Conservation (phyloP, 35 echinoderm and acorn worm genomes). For the Apostichopus californicus region DNA sequence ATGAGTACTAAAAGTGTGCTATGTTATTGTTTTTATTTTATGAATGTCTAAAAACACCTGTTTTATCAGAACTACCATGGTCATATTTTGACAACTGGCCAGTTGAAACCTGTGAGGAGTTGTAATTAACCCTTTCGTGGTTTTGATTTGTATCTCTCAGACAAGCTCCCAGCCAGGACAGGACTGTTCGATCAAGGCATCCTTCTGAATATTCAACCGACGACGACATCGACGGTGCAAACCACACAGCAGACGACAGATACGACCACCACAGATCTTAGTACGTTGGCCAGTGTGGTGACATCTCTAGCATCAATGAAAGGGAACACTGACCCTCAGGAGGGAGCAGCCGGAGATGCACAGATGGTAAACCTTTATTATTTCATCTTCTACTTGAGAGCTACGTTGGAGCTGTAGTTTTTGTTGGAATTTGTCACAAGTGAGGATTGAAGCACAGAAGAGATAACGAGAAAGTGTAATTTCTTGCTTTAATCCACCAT, state of each 20-base stretch:
- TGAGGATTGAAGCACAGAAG: too few relatives aligned
- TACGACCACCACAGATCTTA: constrained; percentile 93
- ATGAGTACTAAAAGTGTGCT: too few relatives aligned
- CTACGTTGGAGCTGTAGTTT: background rate
- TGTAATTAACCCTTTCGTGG: background rate
- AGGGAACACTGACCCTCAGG: constrained; percentile 58
- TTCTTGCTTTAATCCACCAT: too few relatives aligned
- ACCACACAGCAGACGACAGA: constrained; percentile 56
- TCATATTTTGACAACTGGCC: too few relatives aligned
- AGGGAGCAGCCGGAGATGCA: constrained; percentile 61
- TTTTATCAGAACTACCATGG: too few relatives aligned
- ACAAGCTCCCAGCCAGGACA: constrained; percentile 55
- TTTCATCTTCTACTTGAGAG: background rate
- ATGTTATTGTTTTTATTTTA: too few relatives aligned
- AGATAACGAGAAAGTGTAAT: too few relatives aligned
- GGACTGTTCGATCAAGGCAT: constrained; percentile 97
- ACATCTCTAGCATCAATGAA: constrained; percentile 97
- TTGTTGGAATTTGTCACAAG: background rate
- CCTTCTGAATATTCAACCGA: constrained; percentile 77
- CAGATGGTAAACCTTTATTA: constrained; percentile 53
- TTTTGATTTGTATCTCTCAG: background rate
- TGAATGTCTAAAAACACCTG: too few relatives aligned
- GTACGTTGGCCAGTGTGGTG: constrained; percentile 94
- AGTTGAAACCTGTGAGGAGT: too few relatives aligned
- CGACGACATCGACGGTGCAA: constrained; percentile 3